phyloP scores from a whole-genome alignment of 2,888 invertebrate genomes.

The Melanostoma mellinum region DNA sequence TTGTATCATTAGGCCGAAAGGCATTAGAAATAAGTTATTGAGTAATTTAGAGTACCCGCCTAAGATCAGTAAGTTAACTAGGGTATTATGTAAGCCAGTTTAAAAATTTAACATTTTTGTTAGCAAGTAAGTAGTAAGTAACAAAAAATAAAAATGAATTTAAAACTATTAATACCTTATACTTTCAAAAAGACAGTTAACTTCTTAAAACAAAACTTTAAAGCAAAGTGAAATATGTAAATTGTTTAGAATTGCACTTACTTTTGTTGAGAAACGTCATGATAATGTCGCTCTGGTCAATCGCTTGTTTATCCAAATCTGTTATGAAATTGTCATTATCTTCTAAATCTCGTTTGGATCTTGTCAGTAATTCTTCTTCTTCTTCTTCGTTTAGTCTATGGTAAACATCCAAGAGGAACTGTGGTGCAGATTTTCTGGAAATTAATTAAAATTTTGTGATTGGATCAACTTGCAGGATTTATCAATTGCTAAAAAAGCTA shows the following conservation, averaged over 20 bases:
- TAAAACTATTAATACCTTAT: too few relatives aligned
- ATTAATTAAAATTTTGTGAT: constrained; percentile 14
- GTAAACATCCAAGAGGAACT: constrained; percentile 94
- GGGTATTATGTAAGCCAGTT: too few relatives aligned
- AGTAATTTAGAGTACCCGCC: too few relatives aligned
- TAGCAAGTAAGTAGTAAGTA: too few relatives aligned
- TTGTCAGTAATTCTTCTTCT: constrained; percentile 81
- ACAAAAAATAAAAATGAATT: too few relatives aligned
- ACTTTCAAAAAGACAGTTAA: too few relatives aligned
- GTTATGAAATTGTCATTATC: constrained; percentile 88
- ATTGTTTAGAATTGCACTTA: constrained; percentile 82
- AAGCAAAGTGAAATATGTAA: not conserved
- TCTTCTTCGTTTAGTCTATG: constrained; percentile 86
- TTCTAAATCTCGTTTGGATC: constrained; percentile 84
- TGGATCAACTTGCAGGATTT: not conserved
- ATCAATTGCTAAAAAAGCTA: too few relatives aligned
- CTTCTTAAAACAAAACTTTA: not conserved
- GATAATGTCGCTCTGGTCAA: constrained; percentile 96
- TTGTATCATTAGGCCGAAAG: too few relatives aligned
- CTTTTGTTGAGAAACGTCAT: constrained; percentile 97
- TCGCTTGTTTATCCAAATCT: constrained; percentile 91
- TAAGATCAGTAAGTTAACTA: too few relatives aligned
- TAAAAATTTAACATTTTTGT: too few relatives aligned
- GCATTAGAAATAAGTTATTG: too few relatives aligned
- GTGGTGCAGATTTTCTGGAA: constrained; percentile 89